Evolutionary conservation across 1,140 invertebrate genomes (phyloP), one percentile per base, ranked within the genome.

Genomic region (Nebria ingens): DNA sequence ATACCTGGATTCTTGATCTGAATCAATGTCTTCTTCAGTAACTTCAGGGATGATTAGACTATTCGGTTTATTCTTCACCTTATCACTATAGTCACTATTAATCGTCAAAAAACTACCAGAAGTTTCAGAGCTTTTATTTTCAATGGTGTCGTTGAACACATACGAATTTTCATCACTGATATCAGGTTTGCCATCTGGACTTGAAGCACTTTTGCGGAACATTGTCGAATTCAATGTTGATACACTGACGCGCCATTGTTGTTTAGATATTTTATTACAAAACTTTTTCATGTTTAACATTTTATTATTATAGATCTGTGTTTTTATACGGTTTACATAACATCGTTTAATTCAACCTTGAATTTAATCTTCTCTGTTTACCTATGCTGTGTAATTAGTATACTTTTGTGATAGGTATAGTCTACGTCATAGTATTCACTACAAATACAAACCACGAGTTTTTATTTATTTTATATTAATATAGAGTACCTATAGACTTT

Each of bases 271-370:
- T 62, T 69, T 69, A 51, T 65, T 64, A 53, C 62, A 66, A 55
- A 69, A 63, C 57, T 70, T 70, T 56, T 65, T 66, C 67, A 68
- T 68, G n/a, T 51, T 51, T n/a, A 51, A 19, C 21, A n/a, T n/a
- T 51, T 3, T 12, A 51, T 19, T 51, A 29, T 6, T 45, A 17
- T 45, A 45, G 9, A 45, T 45, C 9, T 45, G 17, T 6, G 4
- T 17, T 45, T 45, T 45, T 45, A 45, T 45, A 11, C 15, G 4
- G 40, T 45, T 45, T 45, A 11, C 15, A 11, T 45, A 4, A 45
- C 40, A 12, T 17, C 6, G 15, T 45, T 17, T 11, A 9, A 17
- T n/a, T 34, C 17, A 17, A 45, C 40, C 40, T 45, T 17, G 9
- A 45, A 17, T 45, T 9, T 45, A 45, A 45, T 45, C 40, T 45